phyloP scores from a whole-genome alignment of 2,888 invertebrate species.

The Drosophila austrosaltans region DNA sequence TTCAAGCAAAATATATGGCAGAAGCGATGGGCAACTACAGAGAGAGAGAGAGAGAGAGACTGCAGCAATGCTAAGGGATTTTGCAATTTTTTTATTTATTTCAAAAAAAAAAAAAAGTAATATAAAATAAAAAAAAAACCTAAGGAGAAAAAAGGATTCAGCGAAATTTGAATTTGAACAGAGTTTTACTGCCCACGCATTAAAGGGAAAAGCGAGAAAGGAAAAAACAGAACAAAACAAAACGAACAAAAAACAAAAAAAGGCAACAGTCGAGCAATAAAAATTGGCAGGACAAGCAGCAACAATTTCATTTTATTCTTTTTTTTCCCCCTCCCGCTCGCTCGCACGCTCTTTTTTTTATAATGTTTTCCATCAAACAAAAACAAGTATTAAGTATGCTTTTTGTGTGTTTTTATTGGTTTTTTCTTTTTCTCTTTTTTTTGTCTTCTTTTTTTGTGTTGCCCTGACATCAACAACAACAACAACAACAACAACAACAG shows the following conservation, averaged over 20 bases:
- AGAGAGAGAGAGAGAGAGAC: background rate
- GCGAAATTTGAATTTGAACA: constrained; percentile 11
- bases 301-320: constrained; percentile 1
- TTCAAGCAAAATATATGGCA: constrained; percentile 16
- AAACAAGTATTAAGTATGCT: constrained; percentile 20
- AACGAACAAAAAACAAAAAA: constrained; percentile 5
- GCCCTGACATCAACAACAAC: constrained; percentile 9
- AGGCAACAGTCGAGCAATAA: constrained; percentile 32
- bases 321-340: background rate
- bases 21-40: background rate
- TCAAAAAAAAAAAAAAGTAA: constrained; percentile 18
- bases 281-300: constrained; percentile 22
- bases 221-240: constrained; percentile 24
- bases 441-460: background rate
- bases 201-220: constrained; percentile 7
- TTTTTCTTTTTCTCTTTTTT: background rate
- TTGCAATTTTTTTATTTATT: constrained; percentile 18
- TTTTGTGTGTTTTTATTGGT: background rate
- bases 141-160: constrained; percentile 3
- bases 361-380: constrained; percentile 25
- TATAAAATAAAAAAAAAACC: background rate
- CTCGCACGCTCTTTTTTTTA: background rate
- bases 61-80: background rate
- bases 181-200: constrained; percentile 13
- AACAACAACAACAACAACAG: too few species aligned